Evolutionary conservation across 2,888 invertebrate species (phyloP).

Genomic region (Netelia fuscicornis): DNA sequence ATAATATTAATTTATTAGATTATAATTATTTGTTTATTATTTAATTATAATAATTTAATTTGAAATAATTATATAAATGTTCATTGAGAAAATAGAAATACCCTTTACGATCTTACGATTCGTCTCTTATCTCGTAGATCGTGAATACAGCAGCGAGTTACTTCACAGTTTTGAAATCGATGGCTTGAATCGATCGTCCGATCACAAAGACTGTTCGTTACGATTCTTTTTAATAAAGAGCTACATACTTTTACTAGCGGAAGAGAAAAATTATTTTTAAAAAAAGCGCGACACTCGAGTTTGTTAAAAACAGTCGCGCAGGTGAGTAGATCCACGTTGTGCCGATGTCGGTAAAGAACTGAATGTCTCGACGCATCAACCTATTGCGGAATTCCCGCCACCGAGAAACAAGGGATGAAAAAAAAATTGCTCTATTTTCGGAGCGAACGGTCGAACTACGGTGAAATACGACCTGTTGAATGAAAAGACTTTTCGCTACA

Average conservation of each 20-base stretch:
- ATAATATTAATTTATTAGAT: no score
- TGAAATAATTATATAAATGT: no score
- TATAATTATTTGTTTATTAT: no score
- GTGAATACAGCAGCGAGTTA: slow-evolving; percentile 66
- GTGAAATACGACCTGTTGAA: background rate
- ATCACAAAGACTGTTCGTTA: background rate
- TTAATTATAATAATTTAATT: no score
- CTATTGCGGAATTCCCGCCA: background rate
- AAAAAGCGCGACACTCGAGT: background rate
- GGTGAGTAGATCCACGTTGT: background rate
- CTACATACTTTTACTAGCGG: background rate
- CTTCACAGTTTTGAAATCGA: slow-evolving; percentile 60
- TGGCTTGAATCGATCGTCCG: slow-evolving; percentile 43
- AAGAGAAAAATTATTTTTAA: background rate
- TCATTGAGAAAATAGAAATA: no score
- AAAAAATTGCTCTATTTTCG: background rate
- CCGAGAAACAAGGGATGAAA: background rate
- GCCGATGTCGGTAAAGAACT: background rate
- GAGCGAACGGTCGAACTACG: background rate
- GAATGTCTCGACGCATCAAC: background rate
- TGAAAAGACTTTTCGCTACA: background rate
- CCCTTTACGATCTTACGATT: background rate
- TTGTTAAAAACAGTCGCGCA: background rate
- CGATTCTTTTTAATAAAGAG: background rate
- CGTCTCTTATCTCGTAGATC: slow-evolving; percentile 28